A percentile compares a stretch with the other conserved stretches of the same genome.
phyloP scores from a whole-genome alignment of 2,888 invertebrate genomes.

The Leptopterna dolabrata region DNA sequence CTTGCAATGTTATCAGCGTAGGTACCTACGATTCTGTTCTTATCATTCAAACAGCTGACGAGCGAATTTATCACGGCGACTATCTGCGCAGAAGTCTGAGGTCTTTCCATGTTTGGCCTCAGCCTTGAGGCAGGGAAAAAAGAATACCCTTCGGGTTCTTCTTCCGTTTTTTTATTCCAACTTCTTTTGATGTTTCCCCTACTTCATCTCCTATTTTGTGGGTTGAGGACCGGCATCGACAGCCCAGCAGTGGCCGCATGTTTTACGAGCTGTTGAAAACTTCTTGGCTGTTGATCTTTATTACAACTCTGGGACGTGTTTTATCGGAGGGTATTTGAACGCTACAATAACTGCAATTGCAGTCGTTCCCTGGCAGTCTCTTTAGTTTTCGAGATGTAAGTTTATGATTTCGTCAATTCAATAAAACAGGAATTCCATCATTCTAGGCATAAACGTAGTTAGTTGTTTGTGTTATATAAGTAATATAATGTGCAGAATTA shows the following conservation, averaged over 20 bases:
- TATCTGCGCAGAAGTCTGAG: not conserved
- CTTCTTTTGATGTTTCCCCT: not conserved
- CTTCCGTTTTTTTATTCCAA: not conserved
- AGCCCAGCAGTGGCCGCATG: not conserved
- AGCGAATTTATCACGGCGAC: not conserved
- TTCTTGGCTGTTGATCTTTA: not conserved
- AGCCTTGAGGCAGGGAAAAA: not conserved
- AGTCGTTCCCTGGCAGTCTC: too few species aligned
- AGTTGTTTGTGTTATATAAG: too few species aligned
- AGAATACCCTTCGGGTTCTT: not conserved
- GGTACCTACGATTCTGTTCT: not conserved
- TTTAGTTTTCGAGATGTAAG: too few species aligned
- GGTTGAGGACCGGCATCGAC: not conserved
- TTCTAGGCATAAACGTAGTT: too few species aligned
- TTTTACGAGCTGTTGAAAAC: not conserved
- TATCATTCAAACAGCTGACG: not conserved
- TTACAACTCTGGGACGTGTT: not conserved
- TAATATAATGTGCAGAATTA: too few species aligned
- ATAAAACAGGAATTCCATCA: too few species aligned
- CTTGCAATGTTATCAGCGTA: too few species aligned
- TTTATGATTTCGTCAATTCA: too few species aligned
- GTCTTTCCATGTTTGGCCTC: not conserved
- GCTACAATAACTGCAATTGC: not conserved
- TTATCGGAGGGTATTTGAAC: not conserved
- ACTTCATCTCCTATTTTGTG: not conserved